Base-by-base conservation (phyloP, 2,113 vertebrate genomes). In the Polypterus bichir region DNA sequence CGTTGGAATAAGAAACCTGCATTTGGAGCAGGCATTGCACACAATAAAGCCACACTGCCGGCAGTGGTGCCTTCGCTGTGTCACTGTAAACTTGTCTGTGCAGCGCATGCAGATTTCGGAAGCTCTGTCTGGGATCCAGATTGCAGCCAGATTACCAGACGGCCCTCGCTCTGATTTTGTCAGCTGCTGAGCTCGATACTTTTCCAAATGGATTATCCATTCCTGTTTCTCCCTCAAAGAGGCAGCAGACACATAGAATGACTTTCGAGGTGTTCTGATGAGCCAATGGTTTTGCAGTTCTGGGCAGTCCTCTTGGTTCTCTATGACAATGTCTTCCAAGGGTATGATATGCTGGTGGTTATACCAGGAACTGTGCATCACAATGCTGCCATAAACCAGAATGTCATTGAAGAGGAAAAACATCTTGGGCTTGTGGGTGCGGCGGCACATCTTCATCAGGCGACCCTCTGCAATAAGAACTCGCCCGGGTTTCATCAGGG, bases 401-500 rank as follows among this genome's bases (percentile, higher is more conserved):
- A 94, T 82, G 71, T 97, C 91, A 0, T 86, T 91, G 76, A 97
- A 97, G 47, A 97, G 91, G 71, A 93, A 97, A 76, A 97, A 97
- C 53, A 79, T 79, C 59, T 89, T 90, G 0, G 83, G 80, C 66
- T 92, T 86, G 2, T 79, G 80, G 59, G 87, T 86, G 62, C 86
- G 88, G 61, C 90, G 90, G 75, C 92, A 86, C 73, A 88, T 81
- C 72, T 95, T 97, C 64, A 83, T 81, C 73, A 97, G 80, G 51
- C 83, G 81, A 3, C 94, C 94, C 75, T 97, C 91, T 2, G 92
- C 93, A 3, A 97, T 66, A 10, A 97, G 87, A 59, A 97, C 75
- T 6, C 93, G 86, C 8, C 82, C 91, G 0, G 85, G 83, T 63
- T 80, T 59, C 0, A 73, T 71, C 44, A 97, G 73, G 0, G 83